Base-by-base conservation (phyloP, 2,888 invertebrate genomes). In the Crossocerus cetratus region DNA sequence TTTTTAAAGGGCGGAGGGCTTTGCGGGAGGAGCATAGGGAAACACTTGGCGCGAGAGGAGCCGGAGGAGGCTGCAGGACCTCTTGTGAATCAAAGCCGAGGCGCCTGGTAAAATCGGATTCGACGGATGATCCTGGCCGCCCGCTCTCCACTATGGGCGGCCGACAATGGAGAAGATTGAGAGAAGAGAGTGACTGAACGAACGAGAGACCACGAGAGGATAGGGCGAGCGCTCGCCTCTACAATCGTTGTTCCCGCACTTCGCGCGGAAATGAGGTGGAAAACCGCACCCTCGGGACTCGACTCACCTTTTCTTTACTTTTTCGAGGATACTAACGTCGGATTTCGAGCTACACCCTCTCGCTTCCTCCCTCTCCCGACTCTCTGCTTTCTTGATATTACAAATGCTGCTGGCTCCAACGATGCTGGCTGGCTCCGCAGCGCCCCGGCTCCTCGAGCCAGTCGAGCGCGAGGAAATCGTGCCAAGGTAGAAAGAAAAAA, bases 181-280 rank as follows among this genome's bases (percentile, higher is more conserved):
- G 72, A 72, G 65, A 62, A 57, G 64, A 57, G 70, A 61, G 56
- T 1, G 44, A 21, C 32, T 14, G 32, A 49, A 45, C 20, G 23
- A 22, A 56, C 53, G 61, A 32, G 60, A 64, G 69, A 44, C 53
- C 42, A 32, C 23, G 59, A 67, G 59, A 44, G 63, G 32, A 32
- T 23, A 53, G 61, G 65, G 58, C 65, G 79, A 82, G 73, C 80
- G 79, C 79, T 83, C 78, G 74, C 49, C n/a, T 78, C 81, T 76
- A 84, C 85, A 87, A 88, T 86, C 86, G 86, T 83, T 85, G 81
- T 82, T 86, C 80, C 84, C 84, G 85, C 86, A 86, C 87, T 86
- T 85, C 83, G 85, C 78, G 83, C 83, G 87, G 88, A 89, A 90
- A 90, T 90, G 89, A 90, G 87, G 86, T 85, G 89, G 89, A 88